Evolutionary conservation across 2,888 invertebrate species (phyloP).

Genomic region (Scaptomyza caliginosa): DNA sequence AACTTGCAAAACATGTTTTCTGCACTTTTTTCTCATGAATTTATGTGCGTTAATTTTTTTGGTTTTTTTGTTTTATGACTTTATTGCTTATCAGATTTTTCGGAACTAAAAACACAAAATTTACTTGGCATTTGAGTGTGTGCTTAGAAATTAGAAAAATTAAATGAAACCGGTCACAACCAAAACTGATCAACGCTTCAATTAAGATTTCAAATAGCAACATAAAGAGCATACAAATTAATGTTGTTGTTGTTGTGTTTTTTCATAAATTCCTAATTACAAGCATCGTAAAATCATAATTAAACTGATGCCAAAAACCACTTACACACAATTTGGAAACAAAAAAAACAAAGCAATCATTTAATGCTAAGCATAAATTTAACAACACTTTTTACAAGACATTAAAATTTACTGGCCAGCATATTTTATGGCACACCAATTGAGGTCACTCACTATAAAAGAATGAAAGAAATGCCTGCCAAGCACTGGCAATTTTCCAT

Average conservation of each 20-base stretch:
- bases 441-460: conserved; percentile 57
- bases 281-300: conserved; percentile 62
- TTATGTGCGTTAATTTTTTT: too few species aligned
- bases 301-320: conserved; percentile 42
- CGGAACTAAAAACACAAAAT: background rate
- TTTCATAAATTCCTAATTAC: conserved; percentile 60
- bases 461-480: background rate
- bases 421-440: conserved; percentile 63
- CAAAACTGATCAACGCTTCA: conserved; percentile 32
- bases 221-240: conserved; percentile 17
- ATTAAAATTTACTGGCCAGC: conserved; percentile 49
- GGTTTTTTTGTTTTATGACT: background rate
- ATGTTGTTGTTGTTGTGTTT: background rate
- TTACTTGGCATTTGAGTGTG: background rate
- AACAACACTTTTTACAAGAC: conserved; percentile 49
- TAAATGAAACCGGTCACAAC: background rate
- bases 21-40: background rate
- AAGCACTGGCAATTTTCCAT: conserved; percentile 29
- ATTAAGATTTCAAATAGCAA: conserved; percentile 37
- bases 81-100: background rate
- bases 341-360: conserved; percentile 67
- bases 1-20: conserved; percentile 14
- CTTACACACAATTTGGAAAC: conserved; percentile 30
- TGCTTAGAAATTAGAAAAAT: background rate
- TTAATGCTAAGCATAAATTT: conserved; percentile 63